Evolutionary conservation across 1,140 invertebrate species (phyloP).

Genomic region (Andricus grossulariae): DNA sequence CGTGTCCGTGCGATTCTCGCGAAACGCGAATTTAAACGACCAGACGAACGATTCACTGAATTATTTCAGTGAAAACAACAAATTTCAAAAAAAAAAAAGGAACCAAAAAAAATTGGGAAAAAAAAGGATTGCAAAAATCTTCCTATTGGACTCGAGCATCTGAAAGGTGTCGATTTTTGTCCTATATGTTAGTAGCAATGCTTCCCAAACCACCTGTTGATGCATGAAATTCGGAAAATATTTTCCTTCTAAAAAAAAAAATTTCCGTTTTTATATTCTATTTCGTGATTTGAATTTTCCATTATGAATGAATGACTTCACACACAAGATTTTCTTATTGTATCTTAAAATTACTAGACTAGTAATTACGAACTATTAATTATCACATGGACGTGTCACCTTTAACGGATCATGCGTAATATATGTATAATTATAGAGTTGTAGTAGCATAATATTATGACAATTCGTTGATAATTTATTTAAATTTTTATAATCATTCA

Average conservation of each 20-base stretch:
- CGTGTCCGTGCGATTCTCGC: slow-evolving; percentile 51
- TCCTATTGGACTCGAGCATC: neutral
- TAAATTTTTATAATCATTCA: neutral
- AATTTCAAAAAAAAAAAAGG: neutral
- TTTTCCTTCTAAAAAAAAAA: too few species aligned
- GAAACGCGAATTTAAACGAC: slow-evolving; percentile 34
- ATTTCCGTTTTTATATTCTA: neutral
- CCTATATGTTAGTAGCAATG: neutral
- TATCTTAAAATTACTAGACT: neutral
- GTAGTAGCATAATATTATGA: slow-evolving; percentile 17
- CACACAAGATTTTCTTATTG: neutral
- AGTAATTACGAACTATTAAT: slow-evolving; percentile 5
- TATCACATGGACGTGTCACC: neutral
- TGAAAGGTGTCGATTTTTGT: neutral
- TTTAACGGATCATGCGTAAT: neutral
- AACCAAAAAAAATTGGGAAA: neutral
- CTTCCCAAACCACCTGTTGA: too few species aligned
- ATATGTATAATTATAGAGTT: neutral
- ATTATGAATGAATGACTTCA: neutral
- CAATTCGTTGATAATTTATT: neutral
- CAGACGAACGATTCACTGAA: slow-evolving; percentile 2
- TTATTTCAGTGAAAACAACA: neutral
- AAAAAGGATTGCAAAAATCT: neutral
- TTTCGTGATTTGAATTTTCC: neutral
- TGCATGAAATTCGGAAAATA: too few species aligned